Evolutionary conservation across 2,888 invertebrate species (phyloP).

Genomic region (Balanococcus diminutus): DNA sequence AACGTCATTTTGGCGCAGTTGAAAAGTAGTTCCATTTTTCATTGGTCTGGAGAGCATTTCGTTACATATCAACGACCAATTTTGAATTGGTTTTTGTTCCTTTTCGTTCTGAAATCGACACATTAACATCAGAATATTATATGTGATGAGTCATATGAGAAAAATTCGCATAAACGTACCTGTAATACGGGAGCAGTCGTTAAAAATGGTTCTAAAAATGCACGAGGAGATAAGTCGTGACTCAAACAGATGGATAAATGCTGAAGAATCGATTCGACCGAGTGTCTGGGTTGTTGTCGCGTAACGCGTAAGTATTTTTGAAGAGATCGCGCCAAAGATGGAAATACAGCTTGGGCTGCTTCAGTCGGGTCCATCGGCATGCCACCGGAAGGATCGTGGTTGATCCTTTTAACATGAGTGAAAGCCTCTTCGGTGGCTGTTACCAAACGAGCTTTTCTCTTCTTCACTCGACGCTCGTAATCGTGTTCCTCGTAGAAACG

Average conservation of each 20-base stretch:
- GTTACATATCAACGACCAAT: constrained; percentile 95
- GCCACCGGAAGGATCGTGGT: constrained; percentile 72
- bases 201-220: constrained; percentile 94
- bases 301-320: constrained; percentile 96
- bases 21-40: constrained; percentile 83
- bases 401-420: constrained; percentile 89
- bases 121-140: background rate
- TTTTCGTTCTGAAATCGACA: constrained; percentile 69
- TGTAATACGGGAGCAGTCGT: constrained; percentile 83
- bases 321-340: constrained; percentile 91
- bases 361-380: constrained; percentile 91
- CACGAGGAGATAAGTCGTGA: constrained; percentile 90
- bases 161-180: constrained; percentile 58
- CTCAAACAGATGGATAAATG: constrained; percentile 91
- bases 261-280: constrained; percentile 88
- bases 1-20: constrained; percentile 90
- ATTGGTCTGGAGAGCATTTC: constrained; percentile 86
- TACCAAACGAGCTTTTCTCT: constrained; percentile 85
- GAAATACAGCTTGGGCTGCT: constrained; percentile 97
- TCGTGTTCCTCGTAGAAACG: constrained; percentile 98
- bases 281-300: constrained; percentile 93
- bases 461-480: constrained; percentile 89
- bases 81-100: constrained; percentile 80
- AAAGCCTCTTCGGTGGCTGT: constrained; percentile 98
- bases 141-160: background rate